phyloP scores from a whole-genome alignment of 2,797 vertebrate species.

The Pteronotus mesoamericanus region DNA sequence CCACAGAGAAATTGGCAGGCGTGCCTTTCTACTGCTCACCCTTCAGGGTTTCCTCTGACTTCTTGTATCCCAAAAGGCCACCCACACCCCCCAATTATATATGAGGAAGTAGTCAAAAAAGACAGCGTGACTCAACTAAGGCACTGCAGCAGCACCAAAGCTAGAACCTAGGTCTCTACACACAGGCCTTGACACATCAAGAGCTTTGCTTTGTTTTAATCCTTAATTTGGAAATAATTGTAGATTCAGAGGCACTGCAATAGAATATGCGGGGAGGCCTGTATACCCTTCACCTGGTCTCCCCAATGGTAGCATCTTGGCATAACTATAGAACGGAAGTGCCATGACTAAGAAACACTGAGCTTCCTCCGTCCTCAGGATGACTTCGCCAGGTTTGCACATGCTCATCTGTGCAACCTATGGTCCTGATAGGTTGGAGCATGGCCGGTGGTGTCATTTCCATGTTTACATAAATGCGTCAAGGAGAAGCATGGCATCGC shows the following conservation, averaged over 20 bases:
- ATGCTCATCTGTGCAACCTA: accelerated
- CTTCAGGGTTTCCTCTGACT: not conserved
- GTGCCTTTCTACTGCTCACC: not conserved
- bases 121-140: accelerated
- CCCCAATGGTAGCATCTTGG: not conserved
- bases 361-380: not conserved
- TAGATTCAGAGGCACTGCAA: not conserved
- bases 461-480: not conserved
- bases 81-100: accelerated
- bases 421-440: not conserved
- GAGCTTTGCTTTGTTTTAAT: not conserved
- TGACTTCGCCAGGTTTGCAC: too few relatives aligned
- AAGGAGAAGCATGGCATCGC: accelerated
- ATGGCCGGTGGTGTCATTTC: accelerated
- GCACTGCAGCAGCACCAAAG: too few relatives aligned
- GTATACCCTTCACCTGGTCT: not conserved
- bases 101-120: not conserved
- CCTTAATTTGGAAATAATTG: not conserved
- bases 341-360: accelerated
- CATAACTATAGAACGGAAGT: accelerated
- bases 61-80: not conserved
- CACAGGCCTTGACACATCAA: accelerated
- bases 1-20: not conserved
- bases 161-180: not conserved
- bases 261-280: not conserved